These are phyloP conservation scores for Ceyx margarethae DNA, from an alignment of 2,113 vertebrate genomes.

Conservation along the genomic window DNA sequence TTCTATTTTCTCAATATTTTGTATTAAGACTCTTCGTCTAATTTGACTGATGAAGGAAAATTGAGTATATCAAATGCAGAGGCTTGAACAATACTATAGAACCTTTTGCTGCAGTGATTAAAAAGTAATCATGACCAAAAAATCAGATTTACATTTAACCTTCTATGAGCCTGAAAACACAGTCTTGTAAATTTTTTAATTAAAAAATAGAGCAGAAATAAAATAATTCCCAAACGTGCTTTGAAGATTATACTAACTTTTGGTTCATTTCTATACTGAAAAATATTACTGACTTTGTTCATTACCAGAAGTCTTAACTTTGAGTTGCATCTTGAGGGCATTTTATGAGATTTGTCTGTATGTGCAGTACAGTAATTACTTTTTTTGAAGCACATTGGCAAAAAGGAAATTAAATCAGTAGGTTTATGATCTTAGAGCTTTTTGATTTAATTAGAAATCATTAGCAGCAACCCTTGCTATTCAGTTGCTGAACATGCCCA, in stretches of 20 bases:
- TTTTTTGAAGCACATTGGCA: slow-evolving; percentile 38
- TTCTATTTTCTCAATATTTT: background rate
- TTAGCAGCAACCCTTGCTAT: slow-evolving; percentile 35
- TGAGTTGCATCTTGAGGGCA: slow-evolving; percentile 26
- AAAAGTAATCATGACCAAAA: background rate
- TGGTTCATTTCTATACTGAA: background rate
- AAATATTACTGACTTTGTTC: background rate
- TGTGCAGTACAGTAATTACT: slow-evolving; percentile 49
- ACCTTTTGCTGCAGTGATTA: background rate
- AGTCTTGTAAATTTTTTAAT: background rate
- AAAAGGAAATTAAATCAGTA: slow-evolving; percentile 60
- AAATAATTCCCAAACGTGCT: background rate
- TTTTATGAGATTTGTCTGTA: slow-evolving; percentile 48
- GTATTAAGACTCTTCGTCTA: background rate
- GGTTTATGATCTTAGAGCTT: slow-evolving; percentile 59
- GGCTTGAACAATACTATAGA: no score
- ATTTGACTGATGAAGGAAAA: background rate
- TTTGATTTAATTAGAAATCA: slow-evolving; percentile 65
- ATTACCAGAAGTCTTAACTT: slow-evolving; percentile 50
- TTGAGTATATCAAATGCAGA: background rate
- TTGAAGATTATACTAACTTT: background rate
- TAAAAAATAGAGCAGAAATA: background rate
- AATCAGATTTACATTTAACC: background rate
- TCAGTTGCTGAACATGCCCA: slow-evolving; percentile 26
- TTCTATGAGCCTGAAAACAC: background rate